Evolutionary conservation across 1,140 invertebrate species (phyloP), one percentile per base, ranked within the genome.

Genomic region (Tetramorium alpestre): DNA sequence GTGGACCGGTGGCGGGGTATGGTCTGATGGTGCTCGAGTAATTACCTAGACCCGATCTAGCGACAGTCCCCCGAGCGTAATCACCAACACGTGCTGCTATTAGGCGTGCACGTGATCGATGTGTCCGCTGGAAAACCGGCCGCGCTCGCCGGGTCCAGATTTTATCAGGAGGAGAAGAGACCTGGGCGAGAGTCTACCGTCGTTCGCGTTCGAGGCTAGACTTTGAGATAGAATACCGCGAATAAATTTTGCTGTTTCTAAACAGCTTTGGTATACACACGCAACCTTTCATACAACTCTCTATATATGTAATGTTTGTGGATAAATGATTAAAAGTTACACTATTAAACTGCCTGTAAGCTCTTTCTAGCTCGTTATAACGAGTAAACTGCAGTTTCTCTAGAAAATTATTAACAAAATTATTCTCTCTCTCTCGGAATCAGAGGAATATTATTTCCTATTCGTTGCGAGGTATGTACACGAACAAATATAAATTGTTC

Each of bases 41-140:
- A 94, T 94, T 94, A 94, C 93, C 92, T 93, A 93, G 91, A 94
- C 91, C 88, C 92, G 91, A 92, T 93, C 92, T 94, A 91, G 89
- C 92, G 89, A 87, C 89, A 87, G 92, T 94, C 93, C 92, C 91
- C 91, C 91, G 91, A 93, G 92, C 93, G 92, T 94, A 94, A 94
- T 94, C 93, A 93, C 92, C 90, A 91, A 94, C 93, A 93, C 92
- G 93, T 94, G 93, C 93, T 93, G 89, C 92, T 94, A 93, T 94
- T 94, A 94, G 91, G 91, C 91, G 81, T 88, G 93, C 91, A 92
- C 93, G 92, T 94, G 93, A 94, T 94, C 93, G 92, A 94, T 94
- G 91, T 88, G 91, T 92, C 86, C 84, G 67, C 67, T 86, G 89
- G 88, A 91, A 93, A 92, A 92, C 67, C 62, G 51, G 56, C 16